Percentiles rank a stretch among this genome's conserved stretches.
phyloP scores from a whole-genome alignment of 2,888 invertebrate genomes.

The Argyresthia albistria region DNA sequence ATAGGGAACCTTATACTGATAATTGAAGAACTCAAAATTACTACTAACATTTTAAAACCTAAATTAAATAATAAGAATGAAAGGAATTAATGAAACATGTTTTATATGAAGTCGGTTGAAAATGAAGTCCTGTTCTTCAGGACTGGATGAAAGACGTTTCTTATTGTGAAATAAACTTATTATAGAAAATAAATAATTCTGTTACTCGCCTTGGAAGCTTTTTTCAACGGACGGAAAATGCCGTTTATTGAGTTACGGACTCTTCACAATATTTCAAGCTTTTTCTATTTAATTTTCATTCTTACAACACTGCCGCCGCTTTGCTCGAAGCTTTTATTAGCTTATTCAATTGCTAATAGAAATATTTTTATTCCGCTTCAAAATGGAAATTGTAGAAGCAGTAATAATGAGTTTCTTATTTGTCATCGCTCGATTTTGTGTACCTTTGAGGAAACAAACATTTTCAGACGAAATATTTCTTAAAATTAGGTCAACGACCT shows the following conservation, averaged over 20 bases:
- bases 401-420: no score
- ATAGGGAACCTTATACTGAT: no score
- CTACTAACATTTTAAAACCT: no score
- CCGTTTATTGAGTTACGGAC: conserved; percentile 52
- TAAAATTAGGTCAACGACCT: no score
- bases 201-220: conserved; percentile 22
- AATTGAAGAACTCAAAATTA: no score
- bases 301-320: conserved; percentile 39
- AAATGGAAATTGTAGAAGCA: background rate
- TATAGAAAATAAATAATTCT: conserved; percentile 60
- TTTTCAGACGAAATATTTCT: no score
- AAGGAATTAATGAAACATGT: no score
- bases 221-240: conserved; percentile 17
- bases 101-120: no score
- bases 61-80: no score
- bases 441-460: no score
- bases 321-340: conserved; percentile 28
- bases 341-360: conserved; percentile 32
- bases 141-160: conserved; percentile 2
- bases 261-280: conserved; percentile 43
- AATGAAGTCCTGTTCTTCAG: background rate
- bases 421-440: no score
- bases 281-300: conserved; percentile 61
- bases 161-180: conserved; percentile 62
- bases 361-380: background rate